Percentiles rank a stretch among this genome's conserved stretches.
Conservation (phyloP, 2,113 vertebrate genomes). For the Agapornis roseicollis region DNA sequence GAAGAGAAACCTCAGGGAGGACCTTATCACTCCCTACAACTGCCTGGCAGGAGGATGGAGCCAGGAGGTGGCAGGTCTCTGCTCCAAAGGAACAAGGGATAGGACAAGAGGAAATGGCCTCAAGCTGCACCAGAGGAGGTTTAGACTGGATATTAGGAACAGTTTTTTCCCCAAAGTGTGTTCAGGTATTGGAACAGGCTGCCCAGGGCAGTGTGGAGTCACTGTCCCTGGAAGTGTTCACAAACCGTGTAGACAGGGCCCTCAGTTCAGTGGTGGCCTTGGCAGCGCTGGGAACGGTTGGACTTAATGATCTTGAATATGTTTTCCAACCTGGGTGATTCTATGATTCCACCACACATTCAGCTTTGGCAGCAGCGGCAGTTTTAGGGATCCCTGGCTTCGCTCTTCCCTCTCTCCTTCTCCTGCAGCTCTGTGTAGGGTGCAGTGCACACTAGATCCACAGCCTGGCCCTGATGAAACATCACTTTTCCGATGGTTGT, state of each 20-base stretch:
- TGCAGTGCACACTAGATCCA: accelerated
- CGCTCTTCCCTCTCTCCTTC: accelerated
- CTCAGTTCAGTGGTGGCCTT: background rate
- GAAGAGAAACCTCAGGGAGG: no score
- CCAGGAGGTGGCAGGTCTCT: background rate
- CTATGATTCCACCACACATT: accelerated
- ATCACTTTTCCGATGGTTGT: accelerated
- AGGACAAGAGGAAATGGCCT: background rate
- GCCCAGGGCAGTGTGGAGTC: background rate
- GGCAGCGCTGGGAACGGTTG: background rate
- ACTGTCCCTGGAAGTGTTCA: background rate
- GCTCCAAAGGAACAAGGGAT: no score
- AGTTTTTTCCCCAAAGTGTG: background rate
- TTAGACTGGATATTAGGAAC: background rate
- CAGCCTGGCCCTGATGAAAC: background rate
- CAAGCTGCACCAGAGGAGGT: background rate
- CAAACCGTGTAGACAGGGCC: background rate
- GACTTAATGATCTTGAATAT: background rate
- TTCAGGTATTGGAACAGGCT: background rate
- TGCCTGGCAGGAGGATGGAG: background rate
- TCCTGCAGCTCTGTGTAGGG: accelerated
- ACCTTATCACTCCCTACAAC: background rate
- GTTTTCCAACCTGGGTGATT: background rate
- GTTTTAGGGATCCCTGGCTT: no score
- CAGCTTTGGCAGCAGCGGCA: accelerated